phyloP scores from a whole-genome alignment of 1,140 invertebrate species.

The Cyrtorhinus lividipennis region DNA sequence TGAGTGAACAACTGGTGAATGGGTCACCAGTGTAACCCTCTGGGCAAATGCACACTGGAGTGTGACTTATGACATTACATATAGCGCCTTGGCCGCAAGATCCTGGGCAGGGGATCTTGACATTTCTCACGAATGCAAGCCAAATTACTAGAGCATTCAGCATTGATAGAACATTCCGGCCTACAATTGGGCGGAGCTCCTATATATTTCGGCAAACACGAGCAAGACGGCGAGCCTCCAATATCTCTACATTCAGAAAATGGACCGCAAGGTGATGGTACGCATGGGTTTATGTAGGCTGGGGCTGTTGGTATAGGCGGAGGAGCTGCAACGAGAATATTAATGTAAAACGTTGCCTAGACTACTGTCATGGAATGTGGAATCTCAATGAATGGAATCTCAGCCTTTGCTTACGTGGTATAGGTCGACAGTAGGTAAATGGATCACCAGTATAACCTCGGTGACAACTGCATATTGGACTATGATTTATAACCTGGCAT shows the following conservation, averaged over 20 bases:
- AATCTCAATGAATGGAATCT: no score
- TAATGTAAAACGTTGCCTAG: neutral
- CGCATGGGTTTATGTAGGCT: conserved; percentile 39
- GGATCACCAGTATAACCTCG: conserved; percentile 46
- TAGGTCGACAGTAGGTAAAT: conserved; percentile 42
- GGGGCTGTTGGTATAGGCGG: conserved; percentile 22
- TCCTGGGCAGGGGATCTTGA: conserved; percentile 54
- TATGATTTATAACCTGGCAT: conserved; percentile 50
- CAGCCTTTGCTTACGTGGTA: conserved; percentile 27
- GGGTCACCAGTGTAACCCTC: conserved; percentile 54
- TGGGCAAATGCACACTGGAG: conserved; percentile 47
- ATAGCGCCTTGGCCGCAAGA: conserved; percentile 48
- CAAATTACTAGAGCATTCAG: conserved; percentile 42
- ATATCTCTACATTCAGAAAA: conserved; percentile 49
- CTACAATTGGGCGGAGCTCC: conserved; percentile 54
- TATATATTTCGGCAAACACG: conserved; percentile 43
- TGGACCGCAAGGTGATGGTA: conserved; percentile 51
- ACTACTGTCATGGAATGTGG: neutral
- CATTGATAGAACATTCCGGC: conserved; percentile 50
- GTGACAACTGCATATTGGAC: conserved; percentile 47
- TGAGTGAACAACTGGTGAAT: conserved; percentile 43
- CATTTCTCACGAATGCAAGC: conserved; percentile 52
- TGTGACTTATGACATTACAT: conserved; percentile 47
- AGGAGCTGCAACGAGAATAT: conserved; percentile 4
- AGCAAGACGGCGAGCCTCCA: conserved; percentile 41